Base-by-base conservation (phyloP, 2,888 invertebrate genomes). In the Bursaphelenchus okinawaensis region DNA sequence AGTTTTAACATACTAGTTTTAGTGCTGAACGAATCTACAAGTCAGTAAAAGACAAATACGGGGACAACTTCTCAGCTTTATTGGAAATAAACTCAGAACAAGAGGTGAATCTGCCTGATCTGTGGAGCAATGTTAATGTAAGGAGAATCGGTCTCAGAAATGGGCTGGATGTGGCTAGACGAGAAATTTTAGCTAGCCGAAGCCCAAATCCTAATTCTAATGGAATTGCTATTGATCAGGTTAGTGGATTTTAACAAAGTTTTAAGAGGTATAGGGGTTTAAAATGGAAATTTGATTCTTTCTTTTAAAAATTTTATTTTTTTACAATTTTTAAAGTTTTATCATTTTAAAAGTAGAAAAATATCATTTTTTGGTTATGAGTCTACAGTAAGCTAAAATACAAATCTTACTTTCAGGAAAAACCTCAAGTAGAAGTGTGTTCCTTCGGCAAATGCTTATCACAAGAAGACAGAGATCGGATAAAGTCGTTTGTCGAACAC, bases 1-100 rank as follows among this genome's bases (percentile, higher is more conserved):
- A n/a, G n/a, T n/a, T n/a, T n/a, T n/a, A n/a, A n/a, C n/a, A n/a
- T 7, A 28, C 7, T 29, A 12, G 9, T 4, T 40, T 59, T 59
- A 93, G 92, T 83, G 91, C 92, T 62, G 90, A 90, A 81, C 87
- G 89, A 71, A 86, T 89, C 63, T 93, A 90, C 85, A 90, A 91
- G 78, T 88, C 88, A 70, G 87, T 96, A 83, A 91, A 92, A 84
- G 88, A 89, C 60, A 89, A 89, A 16, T 95, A 91, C 86, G 94
- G 94, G 12, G 87, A 88, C 40, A 87, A 88, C 77, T 90, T 90
- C 82, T 94, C 94, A 84, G 93, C 93, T 83, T 86, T 95, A 78
- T 86, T 96, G 65, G 88, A 89, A 83, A 89, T 94, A 70, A 96
- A 95, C 85, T 93, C 94, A 0, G 55, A 68, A 29, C 22, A 59